Evolutionary conservation across 2,888 invertebrate species (phyloP), one percentile per base, ranked within the genome.

Genomic region (Choristoneura rosaceana): DNA sequence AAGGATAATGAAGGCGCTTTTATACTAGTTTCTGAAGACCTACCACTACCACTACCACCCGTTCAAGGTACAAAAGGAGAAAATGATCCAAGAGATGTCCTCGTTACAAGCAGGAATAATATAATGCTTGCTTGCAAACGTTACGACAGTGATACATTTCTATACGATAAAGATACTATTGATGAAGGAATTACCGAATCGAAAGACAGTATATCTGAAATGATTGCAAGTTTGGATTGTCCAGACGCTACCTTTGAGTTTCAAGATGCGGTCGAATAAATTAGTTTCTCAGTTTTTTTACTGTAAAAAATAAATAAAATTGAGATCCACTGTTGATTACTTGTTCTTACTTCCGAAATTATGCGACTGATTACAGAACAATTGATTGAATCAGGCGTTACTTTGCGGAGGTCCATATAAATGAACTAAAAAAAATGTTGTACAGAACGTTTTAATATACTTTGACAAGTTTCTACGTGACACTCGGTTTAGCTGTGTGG

Each of bases 221-320:
- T 38, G 25, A 12, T 62, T 52, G 62, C 61, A 55, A 43, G 4
- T 9, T 52, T 69, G 38, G 52, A 69, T 8, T 15, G 41, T 5
- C 61, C 61, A 2, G 62, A 75, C 10, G 55, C 43, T 34, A 66
- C 43, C 1, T 52, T n/a, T 55, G 69, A 69, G 17, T 69, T 61
- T n/a, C 52, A 17, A 10, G 52, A 8, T 9, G 33, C 15, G 7
- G 8, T 62, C 10, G 52, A 69, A 52, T 59, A 43, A 55, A 12
- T 55, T 50, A 0, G 2, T 50, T 47, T 47, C 47, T 5, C 14
- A 52, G 8, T n/a, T 47, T 17, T 52, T 12, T 14, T 0, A 50
- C 50, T 50, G 15, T 43, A 4, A 15, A 50, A 1, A 8, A 17
- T n/a, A n/a, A 55, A 55, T 55, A 25, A 55, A 25, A 25, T 52